phyloP scores from a whole-genome alignment of 2,888 invertebrate species.

The Ischnura elegans region DNA sequence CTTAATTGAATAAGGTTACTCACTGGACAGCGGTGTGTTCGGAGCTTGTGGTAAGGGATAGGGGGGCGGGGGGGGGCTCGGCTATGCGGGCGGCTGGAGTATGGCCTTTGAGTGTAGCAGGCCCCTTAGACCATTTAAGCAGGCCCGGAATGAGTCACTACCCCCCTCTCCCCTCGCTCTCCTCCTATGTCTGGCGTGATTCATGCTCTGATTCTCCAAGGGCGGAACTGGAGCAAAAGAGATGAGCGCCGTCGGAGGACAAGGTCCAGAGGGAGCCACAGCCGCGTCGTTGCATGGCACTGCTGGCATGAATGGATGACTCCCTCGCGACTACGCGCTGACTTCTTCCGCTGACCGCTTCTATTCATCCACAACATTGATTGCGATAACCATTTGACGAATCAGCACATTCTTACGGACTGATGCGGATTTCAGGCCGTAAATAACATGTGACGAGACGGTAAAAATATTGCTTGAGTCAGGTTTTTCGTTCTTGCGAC shows the following conservation, averaged over 20 bases:
- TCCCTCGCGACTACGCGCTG: neutral
- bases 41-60: too few relatives aligned
- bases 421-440: too few relatives aligned
- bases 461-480: too few relatives aligned
- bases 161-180: neutral
- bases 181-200: neutral
- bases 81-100: neutral
- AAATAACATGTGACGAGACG: too few relatives aligned
- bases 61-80: neutral
- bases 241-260: neutral
- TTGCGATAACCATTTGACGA: too few relatives aligned
- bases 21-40: neutral
- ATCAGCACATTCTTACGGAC: too few relatives aligned
- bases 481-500: too few relatives aligned
- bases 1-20: neutral
- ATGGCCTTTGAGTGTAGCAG: neutral
- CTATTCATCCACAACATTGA: too few relatives aligned
- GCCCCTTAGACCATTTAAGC: neutral
- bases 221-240: neutral
- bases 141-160: neutral
- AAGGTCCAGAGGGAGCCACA: neutral
- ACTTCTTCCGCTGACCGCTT: neutral
- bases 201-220: slow-evolving; percentile 5
- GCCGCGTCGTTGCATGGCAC: neutral
- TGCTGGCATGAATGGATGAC: slow-evolving; percentile 21